Percentiles rank a stretch among this genome's conserved stretches.
Evolutionary conservation across 92 coral and sea anemone species (phyloP).

Genomic region (Porites evermanni): DNA sequence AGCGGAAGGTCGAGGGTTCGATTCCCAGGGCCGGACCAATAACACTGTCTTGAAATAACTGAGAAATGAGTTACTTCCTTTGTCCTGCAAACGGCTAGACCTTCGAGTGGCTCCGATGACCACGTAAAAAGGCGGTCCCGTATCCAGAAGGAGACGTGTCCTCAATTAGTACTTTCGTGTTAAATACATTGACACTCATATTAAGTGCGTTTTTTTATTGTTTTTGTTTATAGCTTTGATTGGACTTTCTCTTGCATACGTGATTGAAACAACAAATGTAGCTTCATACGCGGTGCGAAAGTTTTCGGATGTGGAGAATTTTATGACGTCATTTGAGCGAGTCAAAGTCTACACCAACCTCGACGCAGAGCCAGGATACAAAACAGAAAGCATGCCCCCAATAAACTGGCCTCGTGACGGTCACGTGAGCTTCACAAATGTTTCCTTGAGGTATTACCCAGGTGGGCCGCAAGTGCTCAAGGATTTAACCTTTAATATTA

Average conservation of each 20-base stretch:
- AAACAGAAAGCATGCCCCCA: conserved; percentile 1
- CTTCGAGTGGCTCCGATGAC: too few relatives aligned
- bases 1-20: too few relatives aligned
- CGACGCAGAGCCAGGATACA: conserved; percentile 21
- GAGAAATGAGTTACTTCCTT: too few relatives aligned
- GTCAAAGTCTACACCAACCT: conserved; percentile 12
- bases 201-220: too few relatives aligned
- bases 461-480: conserved; percentile 2
- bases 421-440: conserved; percentile 20
- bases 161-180: too few relatives aligned
- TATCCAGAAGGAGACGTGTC: too few relatives aligned
- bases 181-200: too few relatives aligned
- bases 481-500: background rate
- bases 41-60: too few relatives aligned
- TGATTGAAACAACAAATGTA: background rate
- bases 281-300: conserved; percentile 12
- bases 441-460: conserved; percentile 16
- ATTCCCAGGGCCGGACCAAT: too few relatives aligned
- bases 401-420: conserved; percentile 21
- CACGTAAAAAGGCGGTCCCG: too few relatives aligned
- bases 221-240: background rate
- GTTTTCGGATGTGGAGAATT: conserved; percentile 9
- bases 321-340: conserved; percentile 31
- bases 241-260: conserved; percentile 27
- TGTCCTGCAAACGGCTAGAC: too few relatives aligned